phyloP scores from a whole-genome alignment of 2,113 vertebrate genomes.

The Myotis yumanensis region DNA sequence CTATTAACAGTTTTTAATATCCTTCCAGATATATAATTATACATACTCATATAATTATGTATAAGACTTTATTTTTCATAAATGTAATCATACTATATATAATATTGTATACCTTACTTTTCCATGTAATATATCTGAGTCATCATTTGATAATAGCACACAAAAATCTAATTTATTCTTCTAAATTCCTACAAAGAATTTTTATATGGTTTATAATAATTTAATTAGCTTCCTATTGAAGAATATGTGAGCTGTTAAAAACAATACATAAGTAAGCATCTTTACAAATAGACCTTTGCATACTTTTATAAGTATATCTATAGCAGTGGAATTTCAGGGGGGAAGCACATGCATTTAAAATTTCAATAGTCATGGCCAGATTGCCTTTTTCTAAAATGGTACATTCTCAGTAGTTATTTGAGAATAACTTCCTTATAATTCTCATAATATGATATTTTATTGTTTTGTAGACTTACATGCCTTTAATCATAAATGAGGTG shows the following conservation, averaged over 20 bases:
- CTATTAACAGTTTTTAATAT: slow-evolving; percentile 18
- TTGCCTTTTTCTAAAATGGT: slow-evolving; percentile 24
- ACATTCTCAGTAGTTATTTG: background rate
- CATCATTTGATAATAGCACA: slow-evolving; percentile 25
- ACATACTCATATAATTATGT: background rate
- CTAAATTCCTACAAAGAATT: slow-evolving; percentile 33
- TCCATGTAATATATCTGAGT: background rate
- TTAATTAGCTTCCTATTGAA: background rate
- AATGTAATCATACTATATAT: background rate
- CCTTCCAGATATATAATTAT: background rate
- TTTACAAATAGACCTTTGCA: background rate
- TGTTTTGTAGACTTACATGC: slow-evolving; percentile 9
- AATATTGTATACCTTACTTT: background rate
- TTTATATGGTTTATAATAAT: slow-evolving; percentile 4
- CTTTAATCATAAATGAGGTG: background rate
- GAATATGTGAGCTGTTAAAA: background rate
- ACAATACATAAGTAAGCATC: background rate
- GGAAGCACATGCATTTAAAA: slow-evolving; percentile 3
- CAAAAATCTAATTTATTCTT: background rate
- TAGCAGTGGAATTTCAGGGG: background rate
- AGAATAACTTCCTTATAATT: background rate
- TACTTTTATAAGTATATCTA: background rate
- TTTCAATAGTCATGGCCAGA: slow-evolving; percentile 5
- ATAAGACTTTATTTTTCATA: slow-evolving; percentile 9
- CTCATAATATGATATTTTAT: background rate